phyloP scores from a whole-genome alignment of 1,140 invertebrate genomes.

The Alviniconcha marisindica region DNA sequence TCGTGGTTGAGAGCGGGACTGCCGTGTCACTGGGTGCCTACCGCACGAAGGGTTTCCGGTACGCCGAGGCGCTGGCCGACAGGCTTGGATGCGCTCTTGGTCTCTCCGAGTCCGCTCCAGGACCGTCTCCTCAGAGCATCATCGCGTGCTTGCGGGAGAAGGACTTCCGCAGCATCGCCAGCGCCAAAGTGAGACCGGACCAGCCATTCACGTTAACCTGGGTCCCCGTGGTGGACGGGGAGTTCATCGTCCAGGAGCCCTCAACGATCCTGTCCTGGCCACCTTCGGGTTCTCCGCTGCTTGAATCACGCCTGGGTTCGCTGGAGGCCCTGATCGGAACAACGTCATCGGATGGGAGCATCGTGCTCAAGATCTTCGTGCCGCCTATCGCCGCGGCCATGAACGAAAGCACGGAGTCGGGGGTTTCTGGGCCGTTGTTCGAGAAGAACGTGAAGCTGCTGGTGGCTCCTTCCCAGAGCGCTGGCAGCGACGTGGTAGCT shows the following conservation, averaged over 20 bases:
- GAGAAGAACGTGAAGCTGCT: constrained; percentile 13
- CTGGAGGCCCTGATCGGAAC: not conserved
- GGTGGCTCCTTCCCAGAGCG: not conserved
- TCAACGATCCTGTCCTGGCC: not conserved
- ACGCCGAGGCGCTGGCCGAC: not conserved
- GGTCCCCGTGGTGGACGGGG: not conserved
- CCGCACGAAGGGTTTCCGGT: not conserved
- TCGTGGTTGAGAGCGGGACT: constrained; percentile 36
- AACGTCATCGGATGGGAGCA: constrained; percentile 1
- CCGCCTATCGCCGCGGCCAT: not conserved
- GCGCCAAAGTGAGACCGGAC: not conserved
- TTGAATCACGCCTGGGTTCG: not conserved
- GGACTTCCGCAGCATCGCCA: not conserved
- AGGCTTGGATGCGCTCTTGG: not conserved
- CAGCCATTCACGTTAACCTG: not conserved
- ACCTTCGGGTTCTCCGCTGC: not conserved
- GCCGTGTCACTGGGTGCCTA: not conserved
- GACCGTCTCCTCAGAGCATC: not conserved
- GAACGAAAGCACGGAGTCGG: not conserved
- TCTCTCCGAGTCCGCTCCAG: not conserved
- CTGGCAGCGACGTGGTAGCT: no score
- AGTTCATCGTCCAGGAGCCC: not conserved
- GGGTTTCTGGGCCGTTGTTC: not conserved
- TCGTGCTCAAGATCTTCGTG: not conserved
- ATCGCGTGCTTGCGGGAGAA: constrained; percentile 20